A percentile compares a stretch with the other conserved stretches of the same genome.
Conservation (phyloP, 2,888 invertebrate species). For the Tuberolachnus salignus region DNA sequence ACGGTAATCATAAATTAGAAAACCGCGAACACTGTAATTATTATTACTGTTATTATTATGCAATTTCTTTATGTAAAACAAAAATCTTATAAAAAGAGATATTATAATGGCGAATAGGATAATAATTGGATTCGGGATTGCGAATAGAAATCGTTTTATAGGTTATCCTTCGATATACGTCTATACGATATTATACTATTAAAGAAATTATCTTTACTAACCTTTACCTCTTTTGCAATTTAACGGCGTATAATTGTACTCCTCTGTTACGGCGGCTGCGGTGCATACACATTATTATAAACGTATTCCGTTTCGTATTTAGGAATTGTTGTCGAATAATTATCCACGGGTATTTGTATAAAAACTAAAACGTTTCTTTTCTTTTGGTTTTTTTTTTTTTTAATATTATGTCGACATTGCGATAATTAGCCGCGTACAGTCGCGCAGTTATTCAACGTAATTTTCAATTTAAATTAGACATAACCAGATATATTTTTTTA, state of each 20-base stretch:
- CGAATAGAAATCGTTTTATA: not conserved
- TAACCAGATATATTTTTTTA: no score
- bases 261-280: not conserved
- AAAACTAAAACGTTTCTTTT: no score
- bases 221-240: constrained; percentile 35
- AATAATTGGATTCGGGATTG: constrained; percentile 16
- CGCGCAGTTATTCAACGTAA: no score
- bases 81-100: constrained; percentile 2
- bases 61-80: constrained; percentile 16
- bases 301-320: no score
- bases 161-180: constrained; percentile 28
- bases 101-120: not conserved
- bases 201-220: constrained; percentile 15
- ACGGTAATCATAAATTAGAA: constrained; percentile 24
- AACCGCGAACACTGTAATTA: not conserved
- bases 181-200: not conserved
- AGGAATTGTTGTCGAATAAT: no score
- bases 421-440: no score
- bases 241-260: constrained; percentile 8
- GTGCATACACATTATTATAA: no score
- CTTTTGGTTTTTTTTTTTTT: no score
- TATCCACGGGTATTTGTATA: no score
- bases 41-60: not conserved
- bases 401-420: no score
- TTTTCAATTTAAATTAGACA: no score